Base-by-base conservation (phyloP, 1,140 invertebrate species). In the Neotoxoptera formosana region DNA sequence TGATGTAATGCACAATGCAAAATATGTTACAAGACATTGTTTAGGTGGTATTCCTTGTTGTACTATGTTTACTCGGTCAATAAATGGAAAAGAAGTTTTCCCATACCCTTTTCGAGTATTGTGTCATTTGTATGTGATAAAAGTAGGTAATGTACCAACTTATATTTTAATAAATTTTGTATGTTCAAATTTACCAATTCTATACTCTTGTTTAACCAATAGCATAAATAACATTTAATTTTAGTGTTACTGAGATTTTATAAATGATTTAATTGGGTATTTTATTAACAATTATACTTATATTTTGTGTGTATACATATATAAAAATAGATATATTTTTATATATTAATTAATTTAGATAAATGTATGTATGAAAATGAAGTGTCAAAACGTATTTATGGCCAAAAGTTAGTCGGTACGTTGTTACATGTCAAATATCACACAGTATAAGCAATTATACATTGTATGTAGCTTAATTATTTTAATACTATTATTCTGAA, bases 161-260 rank as follows among this genome's bases (percentile, higher is more conserved):
- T 90, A 53, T 60, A 60, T 60, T 53, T 89, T 89, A 89, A 53
- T 89, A 56, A 34, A 88, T 88, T 48, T 88, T 88, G 47, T 88
- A 48, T 88, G 45, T 87, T 88, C 45, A 48, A 47, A 89, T 36
- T 89, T 56, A 89, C 20, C 51, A 89, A 56, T 89, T 56, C n/a
- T 53, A 53, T 89, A 30, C n/a, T 34, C 45, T 89, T 56, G 20
- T 56, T n/a, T 87, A 34, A 60, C 11, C 9, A 67, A n/a, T 67
- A 76, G 60, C n/a, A 76, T 76, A 76, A 76, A 76, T 76, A 76
- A 76, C 60, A n/a, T 76, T 76, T 76, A 76, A 76, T 76, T 76
- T n/a, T 76, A 76, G n/a, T 76, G 60, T 76, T 76, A 76, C 60
- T 76, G 60, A 76, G 60, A 76, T 76, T 76, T 76, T 76, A 76